Evolutionary conservation across 2,797 vertebrate genomes (phyloP).

Genomic region (Lophotriccus pileatus): DNA sequence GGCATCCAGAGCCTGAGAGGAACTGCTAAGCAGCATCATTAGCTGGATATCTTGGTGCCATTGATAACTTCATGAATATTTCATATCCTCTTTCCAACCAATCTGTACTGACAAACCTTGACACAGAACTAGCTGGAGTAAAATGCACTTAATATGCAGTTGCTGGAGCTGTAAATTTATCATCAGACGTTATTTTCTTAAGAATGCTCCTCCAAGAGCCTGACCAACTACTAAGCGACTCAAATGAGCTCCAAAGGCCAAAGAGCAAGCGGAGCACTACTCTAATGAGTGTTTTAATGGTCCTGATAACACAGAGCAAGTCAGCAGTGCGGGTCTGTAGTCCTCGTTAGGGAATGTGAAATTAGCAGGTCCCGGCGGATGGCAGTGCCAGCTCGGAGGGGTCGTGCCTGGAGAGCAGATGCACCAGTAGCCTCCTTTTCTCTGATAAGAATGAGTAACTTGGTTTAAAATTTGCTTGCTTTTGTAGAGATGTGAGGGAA

Average conservation of each 20-base stretch:
- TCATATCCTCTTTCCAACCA: constrained; percentile 19
- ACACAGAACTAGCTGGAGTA: constrained; percentile 11
- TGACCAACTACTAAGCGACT: neutral
- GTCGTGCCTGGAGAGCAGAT: neutral
- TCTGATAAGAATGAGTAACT: neutral
- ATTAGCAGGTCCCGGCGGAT: neutral
- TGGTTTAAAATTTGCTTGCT: neutral
- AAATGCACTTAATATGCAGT: constrained; percentile 12
- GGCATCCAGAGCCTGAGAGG: neutral
- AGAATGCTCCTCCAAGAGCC: neutral
- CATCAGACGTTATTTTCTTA: constrained; percentile 7
- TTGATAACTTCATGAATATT: constrained; percentile 61
- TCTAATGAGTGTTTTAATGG: constrained; percentile 39
- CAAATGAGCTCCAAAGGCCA: neutral
- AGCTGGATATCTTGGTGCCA: constrained; percentile 24
- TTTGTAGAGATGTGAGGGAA: neutral
- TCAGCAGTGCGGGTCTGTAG: neutral
- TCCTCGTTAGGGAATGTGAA: neutral
- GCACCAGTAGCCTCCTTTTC: neutral
- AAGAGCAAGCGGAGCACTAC: neutral
- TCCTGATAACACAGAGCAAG: neutral
- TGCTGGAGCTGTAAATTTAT: constrained; percentile 22
- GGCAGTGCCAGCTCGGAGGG: neutral
- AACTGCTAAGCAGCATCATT: constrained; percentile 56
- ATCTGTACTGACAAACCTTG: constrained; percentile 18